Evolutionary conservation across 2,113 vertebrate genomes (phyloP).

Genomic region (Amazona vittata): DNA sequence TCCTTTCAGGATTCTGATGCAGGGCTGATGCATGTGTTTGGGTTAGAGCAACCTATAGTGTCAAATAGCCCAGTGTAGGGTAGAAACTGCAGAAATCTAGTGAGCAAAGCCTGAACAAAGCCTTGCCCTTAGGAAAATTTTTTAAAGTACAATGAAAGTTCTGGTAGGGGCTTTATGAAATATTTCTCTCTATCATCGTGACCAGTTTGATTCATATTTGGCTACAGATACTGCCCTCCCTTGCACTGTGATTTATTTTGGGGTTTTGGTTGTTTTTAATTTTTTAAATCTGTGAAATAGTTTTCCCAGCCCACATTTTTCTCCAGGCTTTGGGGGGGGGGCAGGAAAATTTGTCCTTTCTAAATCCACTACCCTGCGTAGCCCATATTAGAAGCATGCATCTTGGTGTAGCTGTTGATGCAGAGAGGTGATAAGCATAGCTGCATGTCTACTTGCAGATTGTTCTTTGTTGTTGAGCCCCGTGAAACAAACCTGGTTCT

Average conservation of each 20-base stretch:
- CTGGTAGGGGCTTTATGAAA: background rate
- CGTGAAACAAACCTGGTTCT: background rate
- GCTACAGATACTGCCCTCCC: background rate
- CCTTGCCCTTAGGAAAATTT: background rate
- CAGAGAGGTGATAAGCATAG: too few species aligned
- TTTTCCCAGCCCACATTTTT: background rate
- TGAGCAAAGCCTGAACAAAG: constrained; percentile 13
- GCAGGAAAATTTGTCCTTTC: background rate
- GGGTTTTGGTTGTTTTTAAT: background rate
- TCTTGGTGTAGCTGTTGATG: background rate
- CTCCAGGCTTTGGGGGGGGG: background rate
- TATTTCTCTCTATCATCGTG: background rate
- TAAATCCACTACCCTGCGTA: background rate
- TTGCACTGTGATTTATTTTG: background rate
- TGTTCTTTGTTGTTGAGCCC: background rate
- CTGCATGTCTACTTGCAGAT: background rate
- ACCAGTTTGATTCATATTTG: background rate
- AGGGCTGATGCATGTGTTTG: background rate
- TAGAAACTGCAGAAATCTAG: background rate
- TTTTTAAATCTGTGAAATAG: background rate
- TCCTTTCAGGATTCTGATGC: background rate
- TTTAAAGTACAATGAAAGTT: background rate
- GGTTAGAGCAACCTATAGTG: background rate
- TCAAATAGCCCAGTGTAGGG: background rate
- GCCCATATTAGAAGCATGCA: rapidly evolving